Evolutionary conservation across 2,113 vertebrate species (phyloP).

Genomic region (Taxidea taxus): DNA sequence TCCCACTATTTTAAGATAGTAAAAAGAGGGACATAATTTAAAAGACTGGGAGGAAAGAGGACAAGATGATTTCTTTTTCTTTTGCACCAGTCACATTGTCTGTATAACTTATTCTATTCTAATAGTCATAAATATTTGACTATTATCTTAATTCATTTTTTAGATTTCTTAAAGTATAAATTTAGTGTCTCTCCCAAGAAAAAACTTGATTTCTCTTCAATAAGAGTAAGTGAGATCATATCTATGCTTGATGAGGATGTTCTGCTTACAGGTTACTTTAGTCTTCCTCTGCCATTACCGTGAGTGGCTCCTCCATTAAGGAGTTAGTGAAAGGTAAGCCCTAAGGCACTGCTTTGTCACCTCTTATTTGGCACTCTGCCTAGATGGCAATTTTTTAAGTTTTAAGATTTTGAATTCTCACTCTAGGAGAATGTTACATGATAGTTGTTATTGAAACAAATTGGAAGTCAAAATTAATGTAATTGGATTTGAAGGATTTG

Average conservation of each 20-base stretch:
- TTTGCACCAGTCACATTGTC: not conserved
- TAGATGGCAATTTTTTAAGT: not conserved
- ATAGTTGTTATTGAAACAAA: not conserved
- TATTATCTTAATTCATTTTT: conserved; percentile 25
- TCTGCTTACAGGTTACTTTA: not conserved
- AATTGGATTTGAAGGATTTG: not conserved
- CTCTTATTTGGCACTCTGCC: not conserved
- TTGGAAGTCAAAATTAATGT: not conserved
- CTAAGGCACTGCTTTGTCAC: not conserved
- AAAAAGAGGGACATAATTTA: not conserved
- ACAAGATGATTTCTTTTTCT: not conserved
- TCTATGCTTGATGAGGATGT: not conserved
- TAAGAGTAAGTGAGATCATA: not conserved
- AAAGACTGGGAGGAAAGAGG: not conserved
- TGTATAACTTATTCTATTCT: not conserved
- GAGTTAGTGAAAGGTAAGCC: not conserved
- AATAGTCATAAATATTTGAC: not conserved
- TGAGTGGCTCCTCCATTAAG: not conserved
- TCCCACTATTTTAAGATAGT: not conserved
- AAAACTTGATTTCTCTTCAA: not conserved
- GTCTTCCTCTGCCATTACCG: not conserved
- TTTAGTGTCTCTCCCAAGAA: not conserved
- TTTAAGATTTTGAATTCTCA: not conserved
- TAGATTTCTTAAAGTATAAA: not conserved
- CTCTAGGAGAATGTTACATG: not conserved